Evolutionary conservation across 1,140 invertebrate genomes (phyloP).

Genomic region (Reticulitermes speratus): DNA sequence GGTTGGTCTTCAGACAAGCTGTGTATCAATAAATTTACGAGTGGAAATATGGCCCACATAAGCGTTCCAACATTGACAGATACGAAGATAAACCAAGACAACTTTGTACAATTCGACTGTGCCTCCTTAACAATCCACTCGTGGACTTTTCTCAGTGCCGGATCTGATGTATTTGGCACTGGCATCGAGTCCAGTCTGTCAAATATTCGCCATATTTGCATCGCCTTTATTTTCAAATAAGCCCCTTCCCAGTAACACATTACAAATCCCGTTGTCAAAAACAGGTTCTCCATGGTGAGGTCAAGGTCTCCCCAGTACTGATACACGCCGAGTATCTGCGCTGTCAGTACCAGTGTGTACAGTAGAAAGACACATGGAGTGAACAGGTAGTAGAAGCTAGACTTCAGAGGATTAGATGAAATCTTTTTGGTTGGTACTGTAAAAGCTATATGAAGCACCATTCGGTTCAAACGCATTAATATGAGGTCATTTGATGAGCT

Average conservation of each 20-base stretch:
- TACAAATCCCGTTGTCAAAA: background rate
- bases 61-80: background rate
- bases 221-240: background rate
- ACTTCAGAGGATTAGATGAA: background rate
- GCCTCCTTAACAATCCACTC: background rate
- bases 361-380: background rate
- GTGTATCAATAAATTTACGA: background rate
- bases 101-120: background rate
- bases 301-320: conserved; percentile 2
- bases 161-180: background rate
- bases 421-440: background rate
- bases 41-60: background rate
- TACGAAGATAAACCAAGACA: background rate
- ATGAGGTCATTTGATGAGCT: background rate
- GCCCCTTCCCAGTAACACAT: background rate
- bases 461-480: background rate
- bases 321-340: background rate
- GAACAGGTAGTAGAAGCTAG: background rate
- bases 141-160: background rate
- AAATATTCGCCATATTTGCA: background rate
- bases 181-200: background rate
- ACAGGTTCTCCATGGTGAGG: background rate
- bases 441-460: background rate
- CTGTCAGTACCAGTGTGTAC: background rate
- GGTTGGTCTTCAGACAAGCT: background rate